Conservation (phyloP, 2,888 invertebrate genomes). For the Drosophila yooni region DNA sequence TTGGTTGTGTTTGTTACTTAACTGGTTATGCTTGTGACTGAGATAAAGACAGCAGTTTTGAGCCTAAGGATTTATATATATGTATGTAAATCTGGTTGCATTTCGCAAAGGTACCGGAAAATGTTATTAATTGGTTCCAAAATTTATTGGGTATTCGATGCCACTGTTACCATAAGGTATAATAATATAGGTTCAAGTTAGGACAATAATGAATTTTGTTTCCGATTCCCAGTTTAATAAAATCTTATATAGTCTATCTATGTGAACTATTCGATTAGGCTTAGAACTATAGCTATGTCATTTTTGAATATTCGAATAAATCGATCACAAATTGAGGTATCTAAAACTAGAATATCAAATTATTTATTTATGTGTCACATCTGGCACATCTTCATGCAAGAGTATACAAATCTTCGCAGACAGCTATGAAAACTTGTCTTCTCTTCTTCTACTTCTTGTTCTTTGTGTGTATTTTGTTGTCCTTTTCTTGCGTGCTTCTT, state of each 20-base stretch:
- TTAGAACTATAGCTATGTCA: not conserved
- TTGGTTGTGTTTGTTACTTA: not conserved
- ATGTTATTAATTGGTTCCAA: not conserved
- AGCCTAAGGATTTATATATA: not conserved
- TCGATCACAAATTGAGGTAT: not conserved
- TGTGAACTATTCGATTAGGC: not conserved
- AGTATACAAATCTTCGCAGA: conserved; percentile 1
- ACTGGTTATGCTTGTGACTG: not conserved
- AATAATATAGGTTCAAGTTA: not conserved
- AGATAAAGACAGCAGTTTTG: not conserved
- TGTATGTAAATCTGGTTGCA: too few relatives aligned
- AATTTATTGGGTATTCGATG: not conserved
- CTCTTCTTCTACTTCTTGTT: conserved; percentile 6
- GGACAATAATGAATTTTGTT: not conserved
- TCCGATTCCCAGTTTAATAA: not conserved
- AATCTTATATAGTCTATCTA: not conserved
- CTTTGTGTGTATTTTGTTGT: conserved; percentile 17
- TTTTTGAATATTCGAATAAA: not conserved
- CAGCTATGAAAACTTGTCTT: not conserved
- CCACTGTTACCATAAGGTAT: not conserved
- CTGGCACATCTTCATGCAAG: not conserved
- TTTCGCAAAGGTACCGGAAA: rapidly evolving
- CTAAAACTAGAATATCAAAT: not conserved
- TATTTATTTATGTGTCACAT: not conserved
- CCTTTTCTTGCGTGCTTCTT: conserved; percentile 14